Conservation (phyloP, 2,113 vertebrate genomes). For the Psettodes erumei region DNA sequence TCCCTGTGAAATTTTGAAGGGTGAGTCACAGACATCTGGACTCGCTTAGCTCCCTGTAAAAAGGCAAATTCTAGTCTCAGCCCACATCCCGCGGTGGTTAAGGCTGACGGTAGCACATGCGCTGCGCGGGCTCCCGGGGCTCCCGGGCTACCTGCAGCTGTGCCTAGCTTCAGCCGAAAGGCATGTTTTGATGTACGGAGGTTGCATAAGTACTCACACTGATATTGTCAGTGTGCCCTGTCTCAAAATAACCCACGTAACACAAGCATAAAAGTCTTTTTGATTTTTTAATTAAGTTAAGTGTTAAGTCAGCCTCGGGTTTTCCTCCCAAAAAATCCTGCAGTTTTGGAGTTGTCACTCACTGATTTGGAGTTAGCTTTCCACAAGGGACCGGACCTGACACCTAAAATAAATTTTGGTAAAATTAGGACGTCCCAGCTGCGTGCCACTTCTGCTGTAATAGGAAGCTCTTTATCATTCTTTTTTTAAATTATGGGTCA, state of each 20-base stretch:
- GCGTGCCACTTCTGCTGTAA: too few relatives aligned
- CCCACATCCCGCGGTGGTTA: conserved; percentile 38
- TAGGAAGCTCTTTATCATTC: too few relatives aligned
- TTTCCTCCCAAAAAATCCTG: background rate
- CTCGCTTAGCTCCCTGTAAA: conserved; percentile 65
- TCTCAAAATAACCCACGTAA: background rate
- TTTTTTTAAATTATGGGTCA: too few relatives aligned
- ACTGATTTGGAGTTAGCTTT: too few relatives aligned
- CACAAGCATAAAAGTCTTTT: background rate
- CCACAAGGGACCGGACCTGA: too few relatives aligned
- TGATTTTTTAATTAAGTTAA: background rate
- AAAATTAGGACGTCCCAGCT: too few relatives aligned
- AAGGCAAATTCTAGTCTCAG: conserved; percentile 54
- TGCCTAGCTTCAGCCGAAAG: background rate
- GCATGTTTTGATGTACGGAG: conserved; percentile 2
- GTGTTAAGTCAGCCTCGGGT: conserved; percentile 3
- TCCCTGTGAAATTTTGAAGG: conserved; percentile 52
- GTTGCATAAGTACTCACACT: conserved; percentile 14
- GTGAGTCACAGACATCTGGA: conserved; percentile 81
- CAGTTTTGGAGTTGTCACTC: too few relatives aligned
- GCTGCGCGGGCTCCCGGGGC: conserved; percentile 56
- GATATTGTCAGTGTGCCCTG: background rate
- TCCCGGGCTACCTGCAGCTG: conserved; percentile 38
- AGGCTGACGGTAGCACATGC: conserved; percentile 77
- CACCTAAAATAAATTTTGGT: too few relatives aligned